Evolutionary conservation across 2,888 invertebrate genomes (phyloP).

Genomic region (Schizotus pectinicornis): DNA sequence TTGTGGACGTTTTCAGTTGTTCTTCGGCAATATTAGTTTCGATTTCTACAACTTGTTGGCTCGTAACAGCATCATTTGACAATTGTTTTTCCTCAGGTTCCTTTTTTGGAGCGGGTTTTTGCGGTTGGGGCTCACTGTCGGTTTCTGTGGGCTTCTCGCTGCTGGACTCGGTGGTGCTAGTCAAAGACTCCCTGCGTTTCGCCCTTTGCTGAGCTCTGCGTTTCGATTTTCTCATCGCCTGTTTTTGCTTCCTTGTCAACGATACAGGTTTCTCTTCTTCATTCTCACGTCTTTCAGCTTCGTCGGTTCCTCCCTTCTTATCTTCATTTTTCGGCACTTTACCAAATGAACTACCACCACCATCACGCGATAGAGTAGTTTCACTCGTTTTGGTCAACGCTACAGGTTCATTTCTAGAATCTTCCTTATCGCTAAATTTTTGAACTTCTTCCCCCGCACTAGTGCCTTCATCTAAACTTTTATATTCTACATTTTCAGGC

Average conservation of each 20-base stretch:
- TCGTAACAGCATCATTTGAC: conserved; percentile 1
- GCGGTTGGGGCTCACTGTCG: conserved; percentile 17
- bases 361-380: too few species aligned
- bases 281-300: not conserved
- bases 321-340: not conserved
- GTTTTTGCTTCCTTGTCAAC: conserved; percentile 35
- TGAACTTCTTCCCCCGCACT: conserved; percentile 5
- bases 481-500: not conserved
- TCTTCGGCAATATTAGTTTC: conserved; percentile 24
- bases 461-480: not conserved
- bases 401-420: not conserved
- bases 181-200: conserved; percentile 33
- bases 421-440: conserved; percentile 7
- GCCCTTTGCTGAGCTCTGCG: conserved; percentile 36
- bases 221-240: conserved; percentile 33
- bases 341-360: not conserved
- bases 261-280: conserved; percentile 1
- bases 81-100: not conserved
- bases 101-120: not conserved
- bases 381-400: too few species aligned
- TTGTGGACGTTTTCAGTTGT: conserved; percentile 45
- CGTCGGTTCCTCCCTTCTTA: conserved; percentile 1
- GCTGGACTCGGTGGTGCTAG: conserved; percentile 44
- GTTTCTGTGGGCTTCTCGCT: conserved; percentile 37
- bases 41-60: conserved; percentile 1